Conservation (phyloP, 2,888 invertebrate species). For the Sceliomorpha sp. region DNA sequence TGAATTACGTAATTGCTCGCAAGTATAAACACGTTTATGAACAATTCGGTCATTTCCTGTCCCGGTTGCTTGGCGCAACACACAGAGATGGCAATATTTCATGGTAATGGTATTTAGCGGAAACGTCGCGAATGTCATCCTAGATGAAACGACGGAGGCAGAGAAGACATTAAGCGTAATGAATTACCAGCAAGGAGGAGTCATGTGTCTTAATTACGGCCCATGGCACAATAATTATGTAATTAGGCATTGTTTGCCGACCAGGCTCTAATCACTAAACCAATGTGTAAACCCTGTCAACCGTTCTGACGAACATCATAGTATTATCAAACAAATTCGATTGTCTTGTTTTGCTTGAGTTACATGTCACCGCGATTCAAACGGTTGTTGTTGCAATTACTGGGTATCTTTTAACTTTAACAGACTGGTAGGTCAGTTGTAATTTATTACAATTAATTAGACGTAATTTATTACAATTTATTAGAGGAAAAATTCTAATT, state of each 20-base stretch:
- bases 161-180: slow-evolving; percentile 78
- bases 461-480: too few relatives aligned
- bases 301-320: slow-evolving; percentile 46
- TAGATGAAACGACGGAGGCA: slow-evolving; percentile 71
- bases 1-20: slow-evolving; percentile 37
- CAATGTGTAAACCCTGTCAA: slow-evolving; percentile 50
- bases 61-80: slow-evolving; percentile 36
- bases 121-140: slow-evolving; percentile 74
- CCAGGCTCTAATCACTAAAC: slow-evolving; percentile 54
- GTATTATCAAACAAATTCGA: slow-evolving; percentile 53
- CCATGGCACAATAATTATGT: slow-evolving; percentile 77
- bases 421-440: too few relatives aligned
- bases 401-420: too few relatives aligned
- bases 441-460: too few relatives aligned
- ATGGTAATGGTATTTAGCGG: slow-evolving; percentile 73
- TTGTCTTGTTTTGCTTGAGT: slow-evolving; percentile 41
- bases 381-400: too few relatives aligned
- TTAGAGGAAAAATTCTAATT: too few relatives aligned
- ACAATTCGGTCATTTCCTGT: slow-evolving; percentile 50
- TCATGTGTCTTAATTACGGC: slow-evolving; percentile 78
- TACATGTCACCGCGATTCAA: slow-evolving; percentile 45
- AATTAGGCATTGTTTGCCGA: slow-evolving; percentile 77
- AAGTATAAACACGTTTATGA: slow-evolving; percentile 49
- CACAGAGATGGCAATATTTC: slow-evolving; percentile 66
- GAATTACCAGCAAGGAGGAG: slow-evolving; percentile 75